Evolutionary conservation across 2,113 vertebrate species (phyloP).

Genomic region (Oreochromis aureus): DNA sequence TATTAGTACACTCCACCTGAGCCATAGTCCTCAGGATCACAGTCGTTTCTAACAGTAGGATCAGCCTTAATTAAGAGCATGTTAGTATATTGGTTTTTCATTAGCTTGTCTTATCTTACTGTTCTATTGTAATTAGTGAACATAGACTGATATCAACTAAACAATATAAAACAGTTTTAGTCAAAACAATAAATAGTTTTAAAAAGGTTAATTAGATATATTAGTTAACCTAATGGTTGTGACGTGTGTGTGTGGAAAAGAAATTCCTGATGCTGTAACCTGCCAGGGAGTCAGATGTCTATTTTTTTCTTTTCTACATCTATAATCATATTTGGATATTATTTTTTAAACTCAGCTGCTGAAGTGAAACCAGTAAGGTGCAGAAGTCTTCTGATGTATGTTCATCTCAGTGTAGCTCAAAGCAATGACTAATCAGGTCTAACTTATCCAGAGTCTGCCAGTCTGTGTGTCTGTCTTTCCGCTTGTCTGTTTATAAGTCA

Average conservation of each 20-base stretch:
- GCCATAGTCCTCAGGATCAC: background rate
- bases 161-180: background rate
- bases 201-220: background rate
- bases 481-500: constrained; percentile 1
- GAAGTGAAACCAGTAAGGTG: background rate
- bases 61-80: background rate
- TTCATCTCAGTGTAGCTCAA: background rate
- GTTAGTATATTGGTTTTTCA: background rate
- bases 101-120: background rate
- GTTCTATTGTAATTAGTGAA: background rate
- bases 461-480: background rate
- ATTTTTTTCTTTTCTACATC: background rate
- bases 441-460: background rate
- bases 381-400: background rate
- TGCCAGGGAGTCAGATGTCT: background rate
- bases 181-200: background rate
- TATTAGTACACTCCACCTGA: background rate
- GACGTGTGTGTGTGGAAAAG: background rate
- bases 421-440: background rate
- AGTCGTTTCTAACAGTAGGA: background rate
- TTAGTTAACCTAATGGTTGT: background rate
- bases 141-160: background rate
- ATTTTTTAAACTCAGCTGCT: background rate
- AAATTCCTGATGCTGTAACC: background rate
- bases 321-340: background rate